phyloP scores from a whole-genome alignment of 2,888 invertebrate genomes.

The Catotricha subobsoleta region DNA sequence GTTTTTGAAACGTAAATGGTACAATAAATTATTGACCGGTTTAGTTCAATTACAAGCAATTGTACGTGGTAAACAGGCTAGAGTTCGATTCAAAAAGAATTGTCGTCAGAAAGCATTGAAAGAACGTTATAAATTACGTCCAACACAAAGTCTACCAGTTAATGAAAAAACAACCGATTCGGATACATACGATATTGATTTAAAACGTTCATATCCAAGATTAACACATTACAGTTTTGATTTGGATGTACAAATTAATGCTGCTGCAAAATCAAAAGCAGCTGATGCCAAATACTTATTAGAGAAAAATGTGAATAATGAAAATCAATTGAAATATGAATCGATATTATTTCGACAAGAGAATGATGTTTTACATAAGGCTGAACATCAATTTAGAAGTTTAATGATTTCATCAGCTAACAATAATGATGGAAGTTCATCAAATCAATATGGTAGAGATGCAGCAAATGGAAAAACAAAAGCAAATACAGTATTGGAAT shows the following conservation, averaged over 20 bases:
- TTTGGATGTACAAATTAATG: slow-evolving; percentile 9
- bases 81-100: slow-evolving; percentile 35
- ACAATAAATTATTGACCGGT: slow-evolving; percentile 39
- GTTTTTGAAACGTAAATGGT: slow-evolving; percentile 46
- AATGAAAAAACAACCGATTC: slow-evolving; percentile 11
- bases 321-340: background rate
- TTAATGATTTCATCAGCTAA: slow-evolving; percentile 15
- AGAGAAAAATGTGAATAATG: slow-evolving; percentile 6
- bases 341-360: background rate
- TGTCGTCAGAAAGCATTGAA: slow-evolving; percentile 15
- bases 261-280: no score
- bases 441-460: background rate
- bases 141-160: slow-evolving; percentile 30
- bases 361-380: slow-evolving; percentile 16
- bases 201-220: background rate
- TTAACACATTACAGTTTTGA: slow-evolving; percentile 13
- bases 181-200: slow-evolving; percentile 6
- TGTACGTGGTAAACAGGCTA: slow-evolving; percentile 45
- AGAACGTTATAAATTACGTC: slow-evolving; percentile 16
- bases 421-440: slow-evolving; percentile 10
- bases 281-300: no score
- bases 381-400: slow-evolving; percentile 17
- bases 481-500: no score
- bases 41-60: slow-evolving; percentile 52
- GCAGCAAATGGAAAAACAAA: no score